Conservation (phyloP, 2,888 invertebrate species). For the Parthenolecanium corni region DNA sequence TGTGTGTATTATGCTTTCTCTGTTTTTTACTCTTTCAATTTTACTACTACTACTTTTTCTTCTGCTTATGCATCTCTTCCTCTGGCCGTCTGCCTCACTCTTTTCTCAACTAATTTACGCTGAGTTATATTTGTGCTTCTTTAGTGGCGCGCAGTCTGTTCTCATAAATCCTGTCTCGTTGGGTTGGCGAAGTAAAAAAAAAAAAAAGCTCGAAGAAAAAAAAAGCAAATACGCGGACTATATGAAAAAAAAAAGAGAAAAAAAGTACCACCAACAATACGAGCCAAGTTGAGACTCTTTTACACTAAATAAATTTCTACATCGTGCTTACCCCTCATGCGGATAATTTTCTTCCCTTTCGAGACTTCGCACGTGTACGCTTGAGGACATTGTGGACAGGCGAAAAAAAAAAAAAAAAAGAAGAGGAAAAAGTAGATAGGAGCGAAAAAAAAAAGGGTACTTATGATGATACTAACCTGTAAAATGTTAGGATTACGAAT, state of each 20-base stretch:
- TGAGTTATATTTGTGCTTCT: conserved; percentile 21
- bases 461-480: neutral
- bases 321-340: neutral
- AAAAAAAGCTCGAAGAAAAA: neutral
- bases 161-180: conserved; percentile 21
- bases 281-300: conserved; percentile 13
- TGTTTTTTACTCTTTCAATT: too few relatives aligned
- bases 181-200: neutral
- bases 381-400: neutral
- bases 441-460: neutral
- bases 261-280: conserved; percentile 4
- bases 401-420: neutral
- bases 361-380: neutral
- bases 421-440: too few relatives aligned
- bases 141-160: conserved; percentile 18
- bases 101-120: conserved; percentile 11
- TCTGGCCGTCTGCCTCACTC: neutral
- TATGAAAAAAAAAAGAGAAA: neutral
- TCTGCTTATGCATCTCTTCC: neutral
- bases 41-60: too few relatives aligned
- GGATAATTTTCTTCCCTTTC: neutral
- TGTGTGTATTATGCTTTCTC: too few relatives aligned
- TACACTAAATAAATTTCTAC: neutral
- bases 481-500: neutral
- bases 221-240: too few relatives aligned